A percentile compares a stretch with the other conserved stretches of the same genome.
These are phyloP conservation scores for Gasteruption jaculator DNA, from an alignment of 2,888 invertebrate species.

Conservation along the genomic window DNA sequence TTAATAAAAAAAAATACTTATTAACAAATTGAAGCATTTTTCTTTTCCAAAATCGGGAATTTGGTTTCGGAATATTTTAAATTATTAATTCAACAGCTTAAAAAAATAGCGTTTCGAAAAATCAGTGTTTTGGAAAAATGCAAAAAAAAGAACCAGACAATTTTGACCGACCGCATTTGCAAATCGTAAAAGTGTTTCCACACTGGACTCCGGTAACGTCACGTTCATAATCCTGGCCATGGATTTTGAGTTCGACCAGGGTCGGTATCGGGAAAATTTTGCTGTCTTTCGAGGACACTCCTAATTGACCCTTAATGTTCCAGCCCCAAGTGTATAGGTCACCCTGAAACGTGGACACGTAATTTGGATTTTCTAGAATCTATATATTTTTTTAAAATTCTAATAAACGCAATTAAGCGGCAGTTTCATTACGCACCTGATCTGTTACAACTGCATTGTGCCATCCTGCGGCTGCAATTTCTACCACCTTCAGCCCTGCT, in stretches of 20 bases:
- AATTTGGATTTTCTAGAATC: background rate
- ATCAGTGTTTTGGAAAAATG: constrained; percentile 12
- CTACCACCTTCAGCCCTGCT: constrained; percentile 67
- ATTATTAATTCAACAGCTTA: background rate
- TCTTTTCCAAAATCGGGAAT: background rate
- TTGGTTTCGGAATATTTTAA: background rate
- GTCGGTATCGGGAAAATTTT: constrained; percentile 53
- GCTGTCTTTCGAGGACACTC: constrained; percentile 55
- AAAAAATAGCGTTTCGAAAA: constrained; percentile 2
- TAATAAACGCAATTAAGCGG: no score
- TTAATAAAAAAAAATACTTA: constrained; percentile 8
- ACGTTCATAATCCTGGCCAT: constrained; percentile 33
- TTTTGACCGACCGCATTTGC: no score
- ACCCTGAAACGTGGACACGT: no score
- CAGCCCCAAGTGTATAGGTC: constrained; percentile 90
- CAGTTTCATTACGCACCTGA: constrained; percentile 47
- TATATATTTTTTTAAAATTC: background rate
- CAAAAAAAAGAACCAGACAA: no score
- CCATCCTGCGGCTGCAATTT: constrained; percentile 82
- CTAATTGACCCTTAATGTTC: constrained; percentile 85
- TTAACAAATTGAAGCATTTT: constrained; percentile 14
- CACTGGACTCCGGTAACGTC: constrained; percentile 60
- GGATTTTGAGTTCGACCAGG: constrained; percentile 52
- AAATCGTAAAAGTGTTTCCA: constrained; percentile 73
- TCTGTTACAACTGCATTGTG: constrained; percentile 76